phyloP scores from a whole-genome alignment of 2,888 invertebrate species.

The Drosophila niveifrons region DNA sequence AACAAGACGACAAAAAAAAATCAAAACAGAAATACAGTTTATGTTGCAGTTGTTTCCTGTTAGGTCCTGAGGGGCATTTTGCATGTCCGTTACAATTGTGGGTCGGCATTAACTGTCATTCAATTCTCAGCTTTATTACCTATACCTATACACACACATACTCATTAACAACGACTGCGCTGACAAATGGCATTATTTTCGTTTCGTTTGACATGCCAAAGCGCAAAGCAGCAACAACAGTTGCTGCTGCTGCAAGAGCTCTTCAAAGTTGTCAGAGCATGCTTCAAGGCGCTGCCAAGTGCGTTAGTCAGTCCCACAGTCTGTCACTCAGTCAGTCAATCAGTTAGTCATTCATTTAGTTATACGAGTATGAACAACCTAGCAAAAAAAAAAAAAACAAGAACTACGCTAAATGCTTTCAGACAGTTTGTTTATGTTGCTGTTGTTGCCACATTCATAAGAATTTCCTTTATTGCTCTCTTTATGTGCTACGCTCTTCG shows the following conservation, averaged over 20 bases:
- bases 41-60: background rate
- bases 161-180: conserved; percentile 59
- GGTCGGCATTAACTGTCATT: background rate
- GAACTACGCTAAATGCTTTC: conserved; percentile 49
- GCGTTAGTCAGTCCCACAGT: conserved; percentile 25
- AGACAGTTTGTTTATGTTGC: conserved; percentile 40
- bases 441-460: conserved; percentile 46
- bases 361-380: conserved; percentile 38
- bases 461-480: background rate
- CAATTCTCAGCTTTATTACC: conserved; percentile 19
- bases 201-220: conserved; percentile 70
- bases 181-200: conserved; percentile 65
- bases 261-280: conserved; percentile 76
- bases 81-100: no score
- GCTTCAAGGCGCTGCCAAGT: conserved; percentile 68
- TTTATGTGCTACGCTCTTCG: conserved; percentile 5
- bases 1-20: conserved; percentile 1
- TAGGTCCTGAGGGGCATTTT: no score
- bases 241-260: conserved; percentile 53
- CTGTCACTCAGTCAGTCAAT: conserved; percentile 20
- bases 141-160: conserved; percentile 26
- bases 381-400: conserved; percentile 16
- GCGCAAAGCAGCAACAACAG: conserved; percentile 31
- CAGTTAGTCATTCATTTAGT: conserved; percentile 24
- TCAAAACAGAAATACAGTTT: no score